Evolutionary conservation across 2,888 invertebrate species (phyloP), one percentile per base, ranked within the genome.

Genomic region (Agrotis ipsilon): DNA sequence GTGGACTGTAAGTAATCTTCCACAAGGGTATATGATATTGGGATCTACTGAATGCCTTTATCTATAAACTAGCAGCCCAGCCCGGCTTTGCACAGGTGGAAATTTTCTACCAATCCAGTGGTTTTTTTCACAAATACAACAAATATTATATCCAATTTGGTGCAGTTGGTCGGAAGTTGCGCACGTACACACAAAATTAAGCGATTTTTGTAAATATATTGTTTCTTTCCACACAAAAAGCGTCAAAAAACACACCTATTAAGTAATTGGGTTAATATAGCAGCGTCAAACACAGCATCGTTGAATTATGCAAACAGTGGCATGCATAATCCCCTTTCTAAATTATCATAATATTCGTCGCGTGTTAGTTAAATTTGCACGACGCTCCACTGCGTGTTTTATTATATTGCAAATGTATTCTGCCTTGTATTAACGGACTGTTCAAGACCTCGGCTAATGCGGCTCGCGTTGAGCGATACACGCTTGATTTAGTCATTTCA

Each of bases 281-380:
- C 46, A 64, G 67, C 80, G 80, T 76, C 71, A 78, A 59, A 72
- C 45, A 80, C 52, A 63, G 55, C 57, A 75, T 48, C 68, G 72
- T 73, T 84, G 73, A 81, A 84, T 77, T 72, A 84, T 84, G 80
- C 75, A 82, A 75, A 80, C 70, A 72, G 63, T 74, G 63, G 72
- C 73, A 81, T 74, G 75, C 66, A 78, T 76, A 80, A 84, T 83
- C 76, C 68, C 61, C 61, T 76, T 79, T 72, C 66, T 63, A 83
- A 80, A 80, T 84, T 84, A 84, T 84, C 82, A 81, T 81, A 81
- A 83, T 80, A 83, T 81, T 72, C 83, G 64, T 65, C 46, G 77
- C 72, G 69, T 75, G 81, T 70, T 82, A 79, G 75, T 83, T 81
- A 83, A 84, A 78, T 81, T 81, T 79, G 72, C 72, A 72, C 72